Conservation (phyloP, 1,140 invertebrate species). For the Yoshiicerus persimilis region DNA sequence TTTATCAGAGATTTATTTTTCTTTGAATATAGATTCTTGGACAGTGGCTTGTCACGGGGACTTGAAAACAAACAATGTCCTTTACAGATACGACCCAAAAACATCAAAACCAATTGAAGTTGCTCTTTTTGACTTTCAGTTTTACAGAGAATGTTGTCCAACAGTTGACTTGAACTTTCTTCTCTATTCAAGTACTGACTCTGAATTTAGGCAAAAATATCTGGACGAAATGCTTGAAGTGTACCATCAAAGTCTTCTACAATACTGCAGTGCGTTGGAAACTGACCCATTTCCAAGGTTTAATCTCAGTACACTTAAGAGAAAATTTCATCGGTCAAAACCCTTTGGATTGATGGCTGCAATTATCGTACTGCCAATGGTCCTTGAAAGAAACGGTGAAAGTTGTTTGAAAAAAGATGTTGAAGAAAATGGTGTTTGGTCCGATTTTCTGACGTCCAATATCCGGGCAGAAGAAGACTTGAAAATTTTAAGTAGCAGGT, state of each 20-base stretch:
- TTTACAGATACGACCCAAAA: slow-evolving; percentile 56
- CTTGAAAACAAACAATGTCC: slow-evolving; percentile 68
- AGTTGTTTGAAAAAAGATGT: background rate
- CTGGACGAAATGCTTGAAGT: slow-evolving; percentile 26
- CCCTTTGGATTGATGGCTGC: slow-evolving; percentile 22
- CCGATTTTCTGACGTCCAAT: background rate
- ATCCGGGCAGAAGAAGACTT: background rate
- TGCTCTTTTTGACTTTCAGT: slow-evolving; percentile 37
- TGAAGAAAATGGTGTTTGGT: background rate
- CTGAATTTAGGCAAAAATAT: slow-evolving; percentile 11
- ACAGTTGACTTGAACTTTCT: slow-evolving; percentile 34
- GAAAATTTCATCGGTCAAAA: slow-evolving; percentile 28
- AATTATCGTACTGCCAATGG: background rate
- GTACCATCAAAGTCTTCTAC: slow-evolving; percentile 34
- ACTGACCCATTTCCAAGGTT: background rate
- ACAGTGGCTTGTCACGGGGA: slow-evolving; percentile 62
- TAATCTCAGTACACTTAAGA: slow-evolving; percentile 3
- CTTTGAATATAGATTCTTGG: slow-evolving; percentile 5
- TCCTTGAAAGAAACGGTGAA: background rate
- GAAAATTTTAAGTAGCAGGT: background rate
- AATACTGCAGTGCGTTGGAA: background rate
- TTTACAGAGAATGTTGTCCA: slow-evolving; percentile 24
- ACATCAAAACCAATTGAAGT: background rate
- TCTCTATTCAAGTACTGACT: slow-evolving; percentile 29
- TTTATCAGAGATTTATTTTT: background rate